Evolutionary conservation across 1,140 invertebrate species (phyloP).

Genomic region (Cydia strobilella): DNA sequence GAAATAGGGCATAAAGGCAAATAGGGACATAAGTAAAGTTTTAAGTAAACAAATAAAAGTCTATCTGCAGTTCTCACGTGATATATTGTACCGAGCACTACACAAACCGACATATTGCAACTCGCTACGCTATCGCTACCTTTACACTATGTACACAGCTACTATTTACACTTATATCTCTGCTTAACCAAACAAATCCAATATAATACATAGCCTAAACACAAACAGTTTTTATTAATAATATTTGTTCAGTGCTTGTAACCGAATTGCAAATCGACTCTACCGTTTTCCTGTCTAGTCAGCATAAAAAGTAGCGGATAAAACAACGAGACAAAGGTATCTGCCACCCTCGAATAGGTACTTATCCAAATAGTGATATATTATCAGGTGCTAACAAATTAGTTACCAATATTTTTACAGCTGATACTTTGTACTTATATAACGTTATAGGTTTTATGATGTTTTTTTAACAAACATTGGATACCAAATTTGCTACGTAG

Average conservation of each 20-base stretch:
- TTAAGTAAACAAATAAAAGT: neutral
- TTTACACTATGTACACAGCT: conserved; percentile 24
- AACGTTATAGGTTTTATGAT: too few species aligned
- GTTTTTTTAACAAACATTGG: too few species aligned
- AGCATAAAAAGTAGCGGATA: too few species aligned
- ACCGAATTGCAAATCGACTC: neutral
- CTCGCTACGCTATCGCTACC: conserved; percentile 28
- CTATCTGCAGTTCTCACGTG: conserved; percentile 15
- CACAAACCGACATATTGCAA: conserved; percentile 24
- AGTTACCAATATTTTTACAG: too few species aligned
- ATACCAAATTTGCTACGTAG: too few species aligned
- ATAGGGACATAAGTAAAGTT: neutral
- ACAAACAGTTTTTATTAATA: neutral
- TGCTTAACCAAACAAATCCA: conserved; percentile 3
- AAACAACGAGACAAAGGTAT: too few species aligned
- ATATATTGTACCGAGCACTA: conserved; percentile 29
- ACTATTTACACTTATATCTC: conserved; percentile 29
- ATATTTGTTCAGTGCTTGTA: neutral
- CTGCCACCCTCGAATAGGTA: too few species aligned
- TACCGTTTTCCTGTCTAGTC: neutral
- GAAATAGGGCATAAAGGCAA: neutral
- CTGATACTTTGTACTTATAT: too few species aligned
- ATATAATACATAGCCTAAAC: conserved; percentile 15
- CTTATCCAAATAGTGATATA: too few species aligned
- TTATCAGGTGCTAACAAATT: too few species aligned